Percentiles rank a stretch among this genome's conserved stretches.
phyloP scores from a whole-genome alignment of 2,113 vertebrate species.

The Natator depressus region DNA sequence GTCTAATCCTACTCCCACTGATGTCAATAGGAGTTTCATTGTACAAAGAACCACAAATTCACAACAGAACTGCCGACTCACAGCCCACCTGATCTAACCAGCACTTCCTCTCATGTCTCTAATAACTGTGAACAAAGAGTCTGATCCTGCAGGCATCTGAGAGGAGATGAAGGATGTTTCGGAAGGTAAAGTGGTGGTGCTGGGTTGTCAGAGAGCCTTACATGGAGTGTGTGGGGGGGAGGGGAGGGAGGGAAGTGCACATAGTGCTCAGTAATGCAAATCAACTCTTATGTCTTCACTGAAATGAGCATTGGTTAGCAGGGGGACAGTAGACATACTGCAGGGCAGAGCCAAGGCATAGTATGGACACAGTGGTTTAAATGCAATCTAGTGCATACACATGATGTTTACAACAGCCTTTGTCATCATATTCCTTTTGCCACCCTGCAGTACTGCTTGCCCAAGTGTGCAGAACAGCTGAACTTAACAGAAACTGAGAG shows the following conservation, averaged over 20 bases:
- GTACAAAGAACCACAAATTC: not conserved
- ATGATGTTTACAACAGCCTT: not conserved
- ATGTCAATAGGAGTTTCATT: not conserved
- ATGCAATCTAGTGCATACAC: not conserved
- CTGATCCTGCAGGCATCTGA: not conserved
- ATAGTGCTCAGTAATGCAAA: not conserved
- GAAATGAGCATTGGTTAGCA: not conserved
- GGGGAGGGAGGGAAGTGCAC: not conserved
- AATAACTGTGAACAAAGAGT: not conserved
- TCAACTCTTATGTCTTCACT: not conserved
- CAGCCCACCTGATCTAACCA: not conserved
- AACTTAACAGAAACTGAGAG: constrained; percentile 20
- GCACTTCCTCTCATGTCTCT: not conserved
- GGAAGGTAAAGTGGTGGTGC: not conserved
- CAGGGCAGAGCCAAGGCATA: not conserved
- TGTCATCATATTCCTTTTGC: not conserved
- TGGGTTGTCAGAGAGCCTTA: not conserved
- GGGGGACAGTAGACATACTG: not conserved
- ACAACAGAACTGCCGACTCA: not conserved
- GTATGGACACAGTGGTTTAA: not conserved
- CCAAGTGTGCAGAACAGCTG: constrained; percentile 28
- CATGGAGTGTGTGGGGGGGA: no score
- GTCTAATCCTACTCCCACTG: not conserved
- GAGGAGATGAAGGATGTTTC: not conserved
- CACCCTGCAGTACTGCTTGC: constrained; percentile 9